These are phyloP conservation scores for Ashinkailepas kermadecensis DNA, from an alignment of 2,888 invertebrate genomes.

Conservation along the genomic window DNA sequence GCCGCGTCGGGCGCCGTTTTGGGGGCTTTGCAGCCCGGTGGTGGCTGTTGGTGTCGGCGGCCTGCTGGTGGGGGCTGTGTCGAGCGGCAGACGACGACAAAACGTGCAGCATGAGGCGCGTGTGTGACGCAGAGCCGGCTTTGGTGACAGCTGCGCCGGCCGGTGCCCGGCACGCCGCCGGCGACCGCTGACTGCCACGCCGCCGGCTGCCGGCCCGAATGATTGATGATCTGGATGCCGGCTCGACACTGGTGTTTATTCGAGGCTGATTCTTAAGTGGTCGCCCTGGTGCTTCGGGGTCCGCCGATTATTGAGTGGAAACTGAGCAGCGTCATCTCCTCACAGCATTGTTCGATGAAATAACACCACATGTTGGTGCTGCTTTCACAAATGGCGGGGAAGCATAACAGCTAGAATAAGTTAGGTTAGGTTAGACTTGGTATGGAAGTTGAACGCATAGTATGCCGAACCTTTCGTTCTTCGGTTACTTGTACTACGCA, in stretches of 20 bases:
- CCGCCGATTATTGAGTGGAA: neutral
- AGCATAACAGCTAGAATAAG: neutral
- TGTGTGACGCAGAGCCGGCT: neutral
- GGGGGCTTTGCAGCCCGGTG: neutral
- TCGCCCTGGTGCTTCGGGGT: neutral
- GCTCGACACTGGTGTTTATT: neutral
- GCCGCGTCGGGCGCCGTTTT: neutral
- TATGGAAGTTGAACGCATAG: neutral
- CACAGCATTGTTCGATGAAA: neutral
- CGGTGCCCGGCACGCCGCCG: neutral
- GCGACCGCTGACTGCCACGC: neutral
- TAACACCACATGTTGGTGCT: too few relatives aligned
- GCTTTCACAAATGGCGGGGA: neutral
- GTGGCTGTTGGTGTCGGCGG: neutral
- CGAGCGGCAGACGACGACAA: neutral
- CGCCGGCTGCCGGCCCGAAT: neutral
- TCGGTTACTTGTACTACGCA: too few relatives aligned
- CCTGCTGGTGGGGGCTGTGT: neutral
- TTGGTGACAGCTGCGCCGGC: constrained; percentile 1
- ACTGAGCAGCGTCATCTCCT: neutral
- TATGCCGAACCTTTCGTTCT: too few relatives aligned
- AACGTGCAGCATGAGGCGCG: neutral
- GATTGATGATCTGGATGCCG: neutral
- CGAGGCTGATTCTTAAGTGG: neutral
- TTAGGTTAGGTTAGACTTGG: neutral